phyloP scores from a whole-genome alignment of 2,113 vertebrate species.

The Labrus mixtus region DNA sequence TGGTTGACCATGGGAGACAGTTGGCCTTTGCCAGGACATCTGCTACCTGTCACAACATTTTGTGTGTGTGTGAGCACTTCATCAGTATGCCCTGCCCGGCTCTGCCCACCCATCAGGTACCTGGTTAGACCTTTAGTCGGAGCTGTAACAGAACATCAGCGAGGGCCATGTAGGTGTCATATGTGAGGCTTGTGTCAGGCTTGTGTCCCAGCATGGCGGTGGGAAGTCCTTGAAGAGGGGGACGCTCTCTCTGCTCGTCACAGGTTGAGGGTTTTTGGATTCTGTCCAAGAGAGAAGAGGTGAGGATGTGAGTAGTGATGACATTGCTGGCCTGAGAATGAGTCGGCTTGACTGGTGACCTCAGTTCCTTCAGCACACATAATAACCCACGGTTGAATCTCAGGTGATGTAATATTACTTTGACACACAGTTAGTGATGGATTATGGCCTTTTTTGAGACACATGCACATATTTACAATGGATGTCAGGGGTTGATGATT shows the following conservation, averaged over 20 bases:
- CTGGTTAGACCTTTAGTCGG: constrained; percentile 71
- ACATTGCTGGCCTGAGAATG: constrained; percentile 46
- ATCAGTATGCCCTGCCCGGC: constrained; percentile 52
- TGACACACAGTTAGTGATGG: constrained; percentile 21
- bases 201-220: constrained; percentile 45
- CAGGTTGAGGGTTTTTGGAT: constrained; percentile 39
- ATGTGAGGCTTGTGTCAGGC: constrained; percentile 44
- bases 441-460: background rate
- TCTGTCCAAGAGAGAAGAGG: constrained; percentile 35
- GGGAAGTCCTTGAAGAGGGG: constrained; percentile 49
- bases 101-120: constrained; percentile 71
- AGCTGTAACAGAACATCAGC: constrained; percentile 56
- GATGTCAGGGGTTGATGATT: constrained; percentile 71
- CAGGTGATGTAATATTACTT: constrained; percentile 20
- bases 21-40: constrained; percentile 71
- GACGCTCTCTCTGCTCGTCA: constrained; percentile 7
- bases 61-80: constrained; percentile 48
- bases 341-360: constrained; percentile 53
- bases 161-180: constrained; percentile 54
- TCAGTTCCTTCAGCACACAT: constrained; percentile 13
- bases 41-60: constrained; percentile 69
- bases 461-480: constrained; percentile 59
- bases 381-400: constrained; percentile 11
- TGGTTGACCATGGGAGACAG: constrained; percentile 37
- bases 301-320: constrained; percentile 45